A percentile compares a stretch with the other conserved stretches of the same genome.
Conservation (phyloP, 1,140 invertebrate species). For the Hypsibius dujardini region DNA sequence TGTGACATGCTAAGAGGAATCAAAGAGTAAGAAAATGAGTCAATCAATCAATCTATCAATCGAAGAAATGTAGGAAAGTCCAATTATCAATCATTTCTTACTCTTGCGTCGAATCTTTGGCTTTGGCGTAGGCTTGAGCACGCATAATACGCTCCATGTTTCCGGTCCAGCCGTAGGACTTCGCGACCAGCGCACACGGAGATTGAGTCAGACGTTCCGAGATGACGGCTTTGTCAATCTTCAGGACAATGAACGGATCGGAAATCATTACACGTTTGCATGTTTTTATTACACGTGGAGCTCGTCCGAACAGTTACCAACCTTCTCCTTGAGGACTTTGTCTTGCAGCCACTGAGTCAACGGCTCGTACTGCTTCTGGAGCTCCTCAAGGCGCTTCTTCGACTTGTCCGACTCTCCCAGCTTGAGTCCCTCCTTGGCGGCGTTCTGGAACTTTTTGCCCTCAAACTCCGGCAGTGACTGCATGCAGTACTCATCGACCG, state of each 20-base stretch:
- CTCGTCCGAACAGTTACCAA: conserved; percentile 29
- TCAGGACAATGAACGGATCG: conserved; percentile 24
- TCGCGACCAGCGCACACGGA: conserved; percentile 88
- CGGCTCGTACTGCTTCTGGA: conserved; percentile 68
- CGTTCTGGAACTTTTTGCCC: conserved; percentile 98
- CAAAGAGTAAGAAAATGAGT: conserved; percentile 15
- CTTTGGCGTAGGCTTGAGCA: conserved; percentile 89
- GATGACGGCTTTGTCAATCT: conserved; percentile 59
- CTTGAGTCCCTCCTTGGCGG: conserved; percentile 91
- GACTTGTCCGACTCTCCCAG: conserved; percentile 63
- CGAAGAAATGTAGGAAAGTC: conserved; percentile 19
- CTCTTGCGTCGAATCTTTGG: conserved; percentile 70
- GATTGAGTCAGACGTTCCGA: conserved; percentile 78
- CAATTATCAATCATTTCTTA: conserved; percentile 28
- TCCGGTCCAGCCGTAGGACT: conserved; percentile 90
- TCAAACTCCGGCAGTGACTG: conserved; percentile 95
- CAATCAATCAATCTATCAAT: conserved; percentile 20
- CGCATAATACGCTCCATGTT: conserved; percentile 95
- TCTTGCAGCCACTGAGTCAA: conserved; percentile 77
- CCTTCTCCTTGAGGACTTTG: conserved; percentile 60
- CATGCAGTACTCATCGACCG: conserved; percentile 94
- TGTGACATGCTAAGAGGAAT: not conserved
- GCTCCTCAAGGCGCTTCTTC: conserved; percentile 59
- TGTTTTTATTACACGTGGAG: not conserved
- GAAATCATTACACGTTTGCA: conserved; percentile 20